A percentile compares a stretch with the other conserved stretches of the same genome.
Conservation (phyloP, 2,888 invertebrate genomes). For the Stenchaetothrips biformis region DNA sequence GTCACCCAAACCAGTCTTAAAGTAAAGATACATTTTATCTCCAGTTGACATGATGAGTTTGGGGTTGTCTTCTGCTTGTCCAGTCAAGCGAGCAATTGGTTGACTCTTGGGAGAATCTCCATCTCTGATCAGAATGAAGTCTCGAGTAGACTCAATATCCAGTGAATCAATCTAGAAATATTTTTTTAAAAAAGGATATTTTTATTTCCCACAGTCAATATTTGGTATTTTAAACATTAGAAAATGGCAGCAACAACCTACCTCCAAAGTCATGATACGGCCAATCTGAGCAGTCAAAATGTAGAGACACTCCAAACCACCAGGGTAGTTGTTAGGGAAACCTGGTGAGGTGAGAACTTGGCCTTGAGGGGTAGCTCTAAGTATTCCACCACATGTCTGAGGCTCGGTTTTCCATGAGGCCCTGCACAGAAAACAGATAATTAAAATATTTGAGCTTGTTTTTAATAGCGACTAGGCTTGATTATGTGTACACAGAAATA, state of each 20-base stretch:
- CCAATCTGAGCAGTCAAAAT: conserved; percentile 86
- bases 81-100: conserved; percentile 77
- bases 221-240: neutral
- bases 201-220: neutral
- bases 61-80: conserved; percentile 64
- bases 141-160: conserved; percentile 74
- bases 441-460: neutral
- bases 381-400: conserved; percentile 82
- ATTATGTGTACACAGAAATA: conserved; percentile 25
- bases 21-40: conserved; percentile 82
- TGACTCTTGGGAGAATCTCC: conserved; percentile 83
- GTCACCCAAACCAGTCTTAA: conserved; percentile 85
- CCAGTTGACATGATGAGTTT: conserved; percentile 85
- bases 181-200: conserved; percentile 28
- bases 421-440: conserved; percentile 43
- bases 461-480: neutral
- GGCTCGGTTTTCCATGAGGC: conserved; percentile 94
- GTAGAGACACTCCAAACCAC: conserved; percentile 93
- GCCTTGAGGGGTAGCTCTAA: conserved; percentile 81
- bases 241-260: conserved; percentile 40
- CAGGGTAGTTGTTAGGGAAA: conserved; percentile 88
- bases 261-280: conserved; percentile 85
- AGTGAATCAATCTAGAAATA: conserved; percentile 66
- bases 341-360: conserved; percentile 87
- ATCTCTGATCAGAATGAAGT: conserved; percentile 85